A percentile compares a stretch with the other conserved stretches of the same genome.
Conservation (phyloP, 1,140 invertebrate species). For the Hyles vespertilio region DNA sequence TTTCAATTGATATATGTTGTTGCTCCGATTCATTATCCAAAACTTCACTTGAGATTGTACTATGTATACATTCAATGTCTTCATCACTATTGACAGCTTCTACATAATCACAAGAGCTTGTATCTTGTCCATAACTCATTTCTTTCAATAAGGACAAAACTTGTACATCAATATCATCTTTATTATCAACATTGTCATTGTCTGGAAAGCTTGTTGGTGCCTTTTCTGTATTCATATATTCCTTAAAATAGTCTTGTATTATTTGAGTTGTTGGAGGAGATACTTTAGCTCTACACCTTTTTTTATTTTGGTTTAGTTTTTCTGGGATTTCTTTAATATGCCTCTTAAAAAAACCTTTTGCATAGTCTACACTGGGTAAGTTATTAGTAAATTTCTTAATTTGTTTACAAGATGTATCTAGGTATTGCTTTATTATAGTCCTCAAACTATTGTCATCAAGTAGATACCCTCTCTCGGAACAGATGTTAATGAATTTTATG, state of each 20-base stretch:
- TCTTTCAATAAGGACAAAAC: too few species aligned
- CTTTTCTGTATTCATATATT: too few species aligned
- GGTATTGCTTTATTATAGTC: neutral
- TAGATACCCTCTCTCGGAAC: neutral
- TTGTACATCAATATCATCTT: too few species aligned
- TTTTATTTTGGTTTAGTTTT: neutral
- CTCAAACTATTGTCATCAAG: neutral
- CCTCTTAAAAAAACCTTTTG: neutral
- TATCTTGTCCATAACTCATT: too few species aligned
- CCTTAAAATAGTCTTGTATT: neutral
- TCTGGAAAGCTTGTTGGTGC: too few species aligned
- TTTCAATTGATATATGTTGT: too few species aligned
- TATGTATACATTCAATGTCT: too few species aligned
- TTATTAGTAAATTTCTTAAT: conserved; percentile 1
- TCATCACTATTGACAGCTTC: too few species aligned
- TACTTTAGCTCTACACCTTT: neutral
- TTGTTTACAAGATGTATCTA: neutral
- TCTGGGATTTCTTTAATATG: neutral
- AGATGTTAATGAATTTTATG: neutral
- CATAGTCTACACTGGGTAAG: neutral
- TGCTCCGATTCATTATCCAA: too few species aligned
- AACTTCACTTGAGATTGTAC: too few species aligned
- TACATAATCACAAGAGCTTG: too few species aligned
- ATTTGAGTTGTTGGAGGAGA: neutral
- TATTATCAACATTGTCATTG: too few species aligned